Base-by-base conservation (phyloP, 2,113 vertebrate species). In the Calonectris borealis region DNA sequence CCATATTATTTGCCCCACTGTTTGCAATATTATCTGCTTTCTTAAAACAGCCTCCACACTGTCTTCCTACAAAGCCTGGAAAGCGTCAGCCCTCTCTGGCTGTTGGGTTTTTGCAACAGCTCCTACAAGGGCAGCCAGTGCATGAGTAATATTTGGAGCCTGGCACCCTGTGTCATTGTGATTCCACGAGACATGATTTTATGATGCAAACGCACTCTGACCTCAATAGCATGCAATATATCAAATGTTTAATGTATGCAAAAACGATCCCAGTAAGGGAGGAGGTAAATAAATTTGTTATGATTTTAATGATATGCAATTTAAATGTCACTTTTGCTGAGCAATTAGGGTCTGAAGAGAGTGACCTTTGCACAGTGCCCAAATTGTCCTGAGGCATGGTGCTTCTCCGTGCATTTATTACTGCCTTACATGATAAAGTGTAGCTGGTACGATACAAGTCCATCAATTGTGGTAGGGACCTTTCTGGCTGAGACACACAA, bases 291-390 rank as follows among this genome's bases (percentile, higher is more conserved):
- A 97, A 92, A 97, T 97, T 96, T 97, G 79, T 94, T 97, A 80
- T 92, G 88, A 93, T 97, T 94, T 97, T 97, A 98, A 98, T 98
- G 93, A 97, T 97, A 98, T 97, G 96, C 95, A 98, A 95, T 97
- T 96, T 97, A 98, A 98, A 98, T 98, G 96, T 97, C 97, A 97
- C 92, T 97, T 93, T 90, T 97, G 90, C 96, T 95, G 95, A 96
- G 94, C 97, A 98, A 97, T 98, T 96, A 96, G 95, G 90, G 80
- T 94, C 95, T 97, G 96, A 97, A 97, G 95, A 94, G 34, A 90
- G 80, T 96, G 96, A 97, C 96, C 95, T 98, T 98, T 97, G 96
- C 83, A 85, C 83, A 82, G 83, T 94, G 68, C 86, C 96, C 92
- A 93, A 77, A 93, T 96, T 95, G 88, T 97, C 97, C 95, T 71